Evolutionary conservation across 1,140 invertebrate genomes (phyloP), one percentile per base, ranked within the genome.

Genomic region (Pantala flavescens): DNA sequence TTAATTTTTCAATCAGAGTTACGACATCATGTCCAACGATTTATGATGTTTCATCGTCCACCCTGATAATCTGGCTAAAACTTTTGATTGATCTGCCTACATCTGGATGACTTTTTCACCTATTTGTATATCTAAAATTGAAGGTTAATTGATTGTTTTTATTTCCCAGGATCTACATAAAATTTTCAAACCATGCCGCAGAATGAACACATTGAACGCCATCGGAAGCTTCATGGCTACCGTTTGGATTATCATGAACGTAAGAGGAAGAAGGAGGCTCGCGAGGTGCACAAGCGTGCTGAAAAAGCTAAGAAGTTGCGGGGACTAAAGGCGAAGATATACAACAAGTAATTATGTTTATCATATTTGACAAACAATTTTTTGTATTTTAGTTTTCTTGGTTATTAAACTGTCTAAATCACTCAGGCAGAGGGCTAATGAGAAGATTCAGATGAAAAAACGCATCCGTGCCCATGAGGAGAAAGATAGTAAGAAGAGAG

Each of bases 401-500:
- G 3, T 63, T 19, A 19, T 12, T 63, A 1, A 49, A 63, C 12
- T 21, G 49, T 14, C 1, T 7, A 1, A 19, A 63, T 21, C 5
- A 19, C 12, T 12, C 49, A 63, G 49, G 49, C 23, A 24, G 10
- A 72, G 71, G 16, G 71, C 71, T 79, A 93, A 95, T 87, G 98
- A 99, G 82, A 99, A 99, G 85, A 94, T 99, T 77, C 96, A 98
- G 83, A 98, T 99, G 91, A 98, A 98, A 84, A 98, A 98, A 42
- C 98, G 97, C 80, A 94, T 97, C 74, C 92, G 93, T 80, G 91
- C 93, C 9, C 94, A 97, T 80, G 93, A 97, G 84, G 92, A 96
- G 81, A 95, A 92, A 79, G 82, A 84, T 19, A 87, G 86, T 0
- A 87, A 87, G 78, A 83, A 86, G 77, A 84, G 86, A 78, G 83